A percentile compares a stretch with the other conserved stretches of the same genome.
Conservation (phyloP, 2,888 invertebrate species). For the Agriotes lineatus region DNA sequence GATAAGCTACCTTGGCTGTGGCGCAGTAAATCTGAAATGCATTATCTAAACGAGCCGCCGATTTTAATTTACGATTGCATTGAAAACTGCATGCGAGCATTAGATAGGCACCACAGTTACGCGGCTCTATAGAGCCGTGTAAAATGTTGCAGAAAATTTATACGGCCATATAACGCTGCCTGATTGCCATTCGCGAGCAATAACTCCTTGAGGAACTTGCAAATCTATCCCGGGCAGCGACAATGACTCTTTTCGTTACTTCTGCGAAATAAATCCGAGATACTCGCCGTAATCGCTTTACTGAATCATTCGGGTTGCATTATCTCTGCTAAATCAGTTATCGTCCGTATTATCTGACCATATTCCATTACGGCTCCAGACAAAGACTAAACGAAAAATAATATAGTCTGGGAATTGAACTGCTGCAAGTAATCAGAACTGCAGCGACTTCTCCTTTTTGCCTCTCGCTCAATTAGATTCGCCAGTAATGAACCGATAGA, state of each 20-base stretch:
- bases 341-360: conserved; percentile 26
- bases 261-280: conserved; percentile 14
- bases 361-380: conserved; percentile 41
- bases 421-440: conserved; percentile 25
- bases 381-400: conserved; percentile 42
- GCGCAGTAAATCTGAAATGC: too few species aligned
- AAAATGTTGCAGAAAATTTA: conserved; percentile 24
- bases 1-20: too few species aligned
- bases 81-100: not conserved
- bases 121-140: conserved; percentile 2
- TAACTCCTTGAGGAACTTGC: conserved; percentile 20
- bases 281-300: conserved; percentile 33
- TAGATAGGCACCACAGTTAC: not conserved
- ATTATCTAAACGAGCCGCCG: too few species aligned
- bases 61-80: not conserved
- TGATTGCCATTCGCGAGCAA: conserved; percentile 22
- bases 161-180: conserved; percentile 11
- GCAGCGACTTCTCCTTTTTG: not conserved
- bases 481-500: not conserved
- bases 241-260: conserved; percentile 23
- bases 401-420: conserved; percentile 37
- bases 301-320: conserved; percentile 39
- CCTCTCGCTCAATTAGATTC: not conserved
- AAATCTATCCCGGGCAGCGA: not conserved
- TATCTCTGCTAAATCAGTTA: conserved; percentile 44